A percentile compares a stretch with the other conserved stretches of the same genome.
These are phyloP conservation scores for Psephotus haematonotus DNA, from an alignment of 2,113 vertebrate species.

Conservation along the genomic window DNA sequence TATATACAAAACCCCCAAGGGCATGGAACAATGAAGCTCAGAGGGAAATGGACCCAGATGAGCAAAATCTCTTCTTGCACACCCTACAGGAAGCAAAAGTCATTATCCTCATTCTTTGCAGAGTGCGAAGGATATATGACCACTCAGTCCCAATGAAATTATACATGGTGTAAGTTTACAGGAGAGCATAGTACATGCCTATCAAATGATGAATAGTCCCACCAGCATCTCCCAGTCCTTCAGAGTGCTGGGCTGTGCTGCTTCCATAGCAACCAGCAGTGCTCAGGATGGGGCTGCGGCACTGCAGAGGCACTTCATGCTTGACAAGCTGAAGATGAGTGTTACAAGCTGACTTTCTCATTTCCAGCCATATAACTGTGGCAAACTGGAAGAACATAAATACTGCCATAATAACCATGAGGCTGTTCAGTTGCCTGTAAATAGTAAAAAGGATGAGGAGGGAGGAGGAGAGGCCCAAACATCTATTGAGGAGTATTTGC, in stretches of 20 bases:
- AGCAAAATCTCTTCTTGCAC: neutral
- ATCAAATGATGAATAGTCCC: neutral
- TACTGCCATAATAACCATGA: neutral
- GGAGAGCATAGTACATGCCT: neutral
- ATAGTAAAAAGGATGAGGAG: neutral
- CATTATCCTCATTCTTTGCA: fast-evolving
- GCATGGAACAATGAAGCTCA: neutral
- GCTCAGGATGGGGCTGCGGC: neutral
- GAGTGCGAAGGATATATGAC: neutral
- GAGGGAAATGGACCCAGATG: neutral
- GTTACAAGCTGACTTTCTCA: neutral
- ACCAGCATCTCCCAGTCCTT: neutral
- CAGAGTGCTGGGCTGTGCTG: neutral
- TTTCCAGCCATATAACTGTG: neutral
- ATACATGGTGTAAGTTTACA: fast-evolving
- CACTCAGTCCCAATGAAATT: neutral
- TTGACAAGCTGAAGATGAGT: neutral
- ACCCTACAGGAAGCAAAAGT: neutral
- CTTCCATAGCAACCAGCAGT: neutral
- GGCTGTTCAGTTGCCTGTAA: neutral
- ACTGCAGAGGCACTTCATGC: neutral
- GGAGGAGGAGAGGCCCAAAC: neutral
- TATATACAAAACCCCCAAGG: neutral
- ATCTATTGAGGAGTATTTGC: neutral
- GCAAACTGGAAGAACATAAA: neutral